Evolutionary conservation across 2,113 vertebrate genomes (phyloP), one percentile per base, ranked within the genome.

Genomic region (Pseudorhombus dupliciocellatus): DNA sequence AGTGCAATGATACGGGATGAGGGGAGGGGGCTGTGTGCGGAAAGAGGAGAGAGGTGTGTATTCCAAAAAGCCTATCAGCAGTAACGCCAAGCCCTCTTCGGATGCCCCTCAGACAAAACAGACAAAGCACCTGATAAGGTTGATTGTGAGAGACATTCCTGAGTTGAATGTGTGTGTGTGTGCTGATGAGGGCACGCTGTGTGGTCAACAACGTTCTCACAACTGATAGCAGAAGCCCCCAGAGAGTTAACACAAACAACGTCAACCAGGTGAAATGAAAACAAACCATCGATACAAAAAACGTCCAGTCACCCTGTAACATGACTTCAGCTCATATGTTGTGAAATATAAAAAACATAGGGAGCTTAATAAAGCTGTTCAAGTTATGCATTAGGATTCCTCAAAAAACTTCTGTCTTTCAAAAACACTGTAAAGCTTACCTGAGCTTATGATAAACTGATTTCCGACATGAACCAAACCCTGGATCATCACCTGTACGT

Each of bases 91-190:
- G 83, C 76, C 80, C 77, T 84, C 79, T 87, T 87, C 77, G 81
- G 86, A 90, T 86, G 87, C 73, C 85, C 86, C 70, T 78, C 80
- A 93, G 93, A 91, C 93, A 89, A 88, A 92, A 87, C 88, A 91
- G 89, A 89, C 90, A 84, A 90, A 92, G 87, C 90, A 91, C 73
- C 55, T 80, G 92, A 92, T 92, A 93, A 91, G 87, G 70, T 21
- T 14, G 81, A 87, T 81, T 64, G 83, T 84, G 82, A 81, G 84
- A 86, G 62, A 83, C 84, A 91, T 92, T 93, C 91, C 88, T 90
- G 57, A 79, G 88, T 66, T 80, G 75, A 85, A 89, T 61, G 77
- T 73, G 60, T 79, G 65, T 80, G 40, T 42, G 77, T 71, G 76
- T 73, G 65, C 30, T 1, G 54, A 87, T 90, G 87, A 85, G 88